A percentile compares a stretch with the other conserved stretches of the same genome.
phyloP scores from a whole-genome alignment of 2,888 invertebrate genomes.

The Andricus curvator region DNA sequence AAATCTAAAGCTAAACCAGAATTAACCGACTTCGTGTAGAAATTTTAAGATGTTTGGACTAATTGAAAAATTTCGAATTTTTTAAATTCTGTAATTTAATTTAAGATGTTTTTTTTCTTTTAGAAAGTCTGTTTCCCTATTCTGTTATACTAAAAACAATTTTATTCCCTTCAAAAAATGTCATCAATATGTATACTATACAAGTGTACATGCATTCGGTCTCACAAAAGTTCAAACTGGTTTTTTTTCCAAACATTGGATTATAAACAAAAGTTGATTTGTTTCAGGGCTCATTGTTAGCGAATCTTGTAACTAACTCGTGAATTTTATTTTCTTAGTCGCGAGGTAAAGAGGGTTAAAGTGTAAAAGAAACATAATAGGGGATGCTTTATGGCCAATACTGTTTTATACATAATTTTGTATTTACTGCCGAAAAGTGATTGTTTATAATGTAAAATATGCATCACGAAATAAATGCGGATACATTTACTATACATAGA shows the following conservation, averaged over 20 bases:
- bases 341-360: background rate
- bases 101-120: too few relatives aligned
- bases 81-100: too few relatives aligned
- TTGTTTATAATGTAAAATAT: background rate
- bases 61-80: too few relatives aligned
- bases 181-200: too few relatives aligned
- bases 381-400: background rate
- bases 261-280: background rate
- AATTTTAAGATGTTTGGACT: too few relatives aligned
- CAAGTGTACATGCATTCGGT: too few relatives aligned
- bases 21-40: too few relatives aligned
- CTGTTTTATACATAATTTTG: conserved; percentile 20
- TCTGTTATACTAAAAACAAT: too few relatives aligned
- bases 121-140: too few relatives aligned
- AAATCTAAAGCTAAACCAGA: background rate
- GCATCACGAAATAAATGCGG: conserved; percentile 1
- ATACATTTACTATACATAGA: conserved; percentile 18
- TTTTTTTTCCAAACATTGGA: background rate
- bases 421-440: conserved; percentile 10
- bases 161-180: too few relatives aligned
- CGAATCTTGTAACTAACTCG: background rate
- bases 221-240: too few relatives aligned
- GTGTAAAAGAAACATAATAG: background rate
- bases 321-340: too few relatives aligned
- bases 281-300: background rate